phyloP scores from a whole-genome alignment of 2,888 invertebrate species.

The Clistopyga incitator region DNA sequence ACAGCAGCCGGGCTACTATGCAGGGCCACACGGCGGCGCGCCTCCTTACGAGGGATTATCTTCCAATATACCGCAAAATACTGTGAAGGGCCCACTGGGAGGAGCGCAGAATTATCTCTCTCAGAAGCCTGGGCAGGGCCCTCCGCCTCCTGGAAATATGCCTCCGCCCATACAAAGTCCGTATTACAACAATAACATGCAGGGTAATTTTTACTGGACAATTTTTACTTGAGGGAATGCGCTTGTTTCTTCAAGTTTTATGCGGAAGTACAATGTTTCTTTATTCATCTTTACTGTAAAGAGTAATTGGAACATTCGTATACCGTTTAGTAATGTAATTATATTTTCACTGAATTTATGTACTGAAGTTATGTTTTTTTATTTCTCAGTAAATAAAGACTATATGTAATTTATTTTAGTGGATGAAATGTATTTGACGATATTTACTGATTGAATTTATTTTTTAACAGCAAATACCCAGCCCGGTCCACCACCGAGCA shows the following conservation, averaged over 20 bases:
- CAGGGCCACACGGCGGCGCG: conserved; percentile 70
- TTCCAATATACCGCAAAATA: conserved; percentile 74
- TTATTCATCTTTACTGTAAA: background rate
- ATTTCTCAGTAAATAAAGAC: no score
- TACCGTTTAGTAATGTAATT: no score
- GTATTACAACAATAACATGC: conserved; percentile 76
- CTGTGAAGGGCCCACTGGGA: conserved; percentile 70
- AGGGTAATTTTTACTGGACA: conserved; percentile 59
- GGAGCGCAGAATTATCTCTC: conserved; percentile 70
- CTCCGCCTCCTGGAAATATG: conserved; percentile 72
- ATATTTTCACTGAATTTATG: no score
- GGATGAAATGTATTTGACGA: background rate
- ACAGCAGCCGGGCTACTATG: conserved; percentile 70
- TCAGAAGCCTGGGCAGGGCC: conserved; percentile 74
- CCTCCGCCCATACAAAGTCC: conserved; percentile 72
- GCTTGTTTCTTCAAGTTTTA: no score
- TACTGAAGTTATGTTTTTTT: no score
- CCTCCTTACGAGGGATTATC: conserved; percentile 75
- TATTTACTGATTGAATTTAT: background rate
- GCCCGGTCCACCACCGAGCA: conserved; percentile 72
- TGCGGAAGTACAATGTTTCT: background rate
- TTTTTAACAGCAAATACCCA: conserved; percentile 66
- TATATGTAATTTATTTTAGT: no score
- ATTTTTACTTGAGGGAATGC: no score
- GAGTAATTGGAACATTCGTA: no score